Evolutionary conservation across 53 echinoderm and acorn worm species (phyloP), one percentile per base, ranked within the genome.

Genomic region (Holothuria scabra): DNA sequence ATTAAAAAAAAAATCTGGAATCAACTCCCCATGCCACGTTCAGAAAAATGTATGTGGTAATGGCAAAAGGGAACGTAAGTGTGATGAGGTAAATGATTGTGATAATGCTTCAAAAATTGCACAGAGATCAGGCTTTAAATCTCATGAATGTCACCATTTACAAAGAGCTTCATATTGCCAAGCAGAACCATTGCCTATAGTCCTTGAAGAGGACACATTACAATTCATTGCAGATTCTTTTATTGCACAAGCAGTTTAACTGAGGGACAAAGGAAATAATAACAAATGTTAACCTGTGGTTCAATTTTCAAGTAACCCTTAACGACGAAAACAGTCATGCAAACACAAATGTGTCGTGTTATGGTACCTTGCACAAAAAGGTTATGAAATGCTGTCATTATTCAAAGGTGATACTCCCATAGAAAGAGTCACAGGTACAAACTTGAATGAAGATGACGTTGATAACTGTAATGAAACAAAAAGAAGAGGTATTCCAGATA

Each of bases 331-430:
- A 26, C 64, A 56, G 10, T 8, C 16, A 20, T 82, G 83, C 37
- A 16, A 18, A 21, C 83, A 82, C 23, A 82, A 82, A 31, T n/a
- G 20, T 23, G 26, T 64, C 13, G 24, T 34, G 5, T 16, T 82
- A 28, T 82, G 83, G 83, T 35, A 67, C 34, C 63, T 63, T 12
- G 46, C 63, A 33, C 83, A 82, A 28, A 65, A 5, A 20, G 59
- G 59, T 35, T 7, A 79, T 14, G 24, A 22, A 46, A 18, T 44
- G 21, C 22, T 25, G 21, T 20, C 22, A 12, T 48, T 74, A 3
- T 12, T 21, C n/a, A 46, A 4, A 12, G 26, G 22, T 74, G 74
- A 16, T 16, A 24, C 26, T 44, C n/a, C 14, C 31, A 14, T 5
- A 8, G 8, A 13, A n/a, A 48, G 26, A 20, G 34, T 18, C 60